Evolutionary conservation across 2,797 vertebrate species (phyloP), one percentile per base, ranked within the genome.

Genomic region (Macroramphosus scolopax): DNA sequence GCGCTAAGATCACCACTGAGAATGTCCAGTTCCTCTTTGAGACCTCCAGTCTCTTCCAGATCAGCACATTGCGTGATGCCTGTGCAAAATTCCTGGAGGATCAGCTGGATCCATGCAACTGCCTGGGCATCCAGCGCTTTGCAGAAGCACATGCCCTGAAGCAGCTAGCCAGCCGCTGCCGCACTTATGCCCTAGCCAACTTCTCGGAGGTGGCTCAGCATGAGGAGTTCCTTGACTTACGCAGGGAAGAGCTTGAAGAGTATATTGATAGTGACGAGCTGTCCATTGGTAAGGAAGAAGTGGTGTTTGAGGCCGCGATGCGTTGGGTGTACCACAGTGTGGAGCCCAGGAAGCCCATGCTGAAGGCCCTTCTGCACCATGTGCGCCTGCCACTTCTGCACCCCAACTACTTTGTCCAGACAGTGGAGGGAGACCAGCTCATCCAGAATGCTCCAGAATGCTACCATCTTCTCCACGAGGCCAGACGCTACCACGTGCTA

Each of bases 331-430:
- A 98, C 83, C 88, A 92, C 44, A 79, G 80, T 0, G 81, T 94
- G 12, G 95, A 97, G 36, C 75, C 88, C 38, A 89, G 96, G 32
- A 91, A 86, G 51, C 92, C 94, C 0, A 74, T 95, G 67, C 83
- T 99, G 15, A 94, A 94, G 17, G 93, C 93, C 40, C 86, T 98
- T 34, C 88, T 99, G 42, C 94, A 93, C 0, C 95, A 98, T 0
- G 95, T 98, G 57, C 92, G 97, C 45, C 85, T 99, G 53, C 97
- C 97, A 0, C 86, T 98, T 22, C 69, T 99, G 59, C 96, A 98
- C 78, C 97, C 97, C 40, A 98, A 96, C 88, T 98, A 98, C 86
- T 98, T 98, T 40, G 95, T 99, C 64, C 96, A 99, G 84, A 98
- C 94, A 2, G 96, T 99, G 77, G 97, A 99, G 63, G 94, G 96